Percentiles rank a stretch among this genome's conserved stretches.
Evolutionary conservation across 2,113 vertebrate species (phyloP).

Genomic region (Dipodomys spectabilis): DNA sequence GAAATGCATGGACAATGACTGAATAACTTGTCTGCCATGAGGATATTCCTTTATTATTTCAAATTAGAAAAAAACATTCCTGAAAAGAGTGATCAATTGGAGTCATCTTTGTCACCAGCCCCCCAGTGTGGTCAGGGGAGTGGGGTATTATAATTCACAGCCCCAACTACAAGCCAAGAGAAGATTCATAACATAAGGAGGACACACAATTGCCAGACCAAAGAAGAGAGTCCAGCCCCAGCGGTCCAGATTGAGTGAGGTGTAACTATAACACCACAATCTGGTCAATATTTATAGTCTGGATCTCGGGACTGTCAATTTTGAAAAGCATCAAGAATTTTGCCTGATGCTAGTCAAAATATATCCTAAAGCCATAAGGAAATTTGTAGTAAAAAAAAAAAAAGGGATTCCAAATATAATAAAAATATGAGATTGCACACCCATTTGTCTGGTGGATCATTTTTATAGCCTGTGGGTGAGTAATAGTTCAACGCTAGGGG

Average conservation of each 20-base stretch:
- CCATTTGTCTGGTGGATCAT: slow-evolving; percentile 60
- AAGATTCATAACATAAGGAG: not conserved
- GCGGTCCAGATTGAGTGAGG: not conserved
- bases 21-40: not conserved
- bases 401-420: slow-evolving; percentile 5
- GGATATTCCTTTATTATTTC: not conserved
- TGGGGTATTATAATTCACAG: not conserved
- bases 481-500: slow-evolving; percentile 4
- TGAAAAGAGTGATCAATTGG: not conserved
- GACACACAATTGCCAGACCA: not conserved
- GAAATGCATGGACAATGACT: not conserved
- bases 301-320: not conserved
- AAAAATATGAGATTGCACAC: not conserved
- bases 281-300: not conserved
- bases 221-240: not conserved
- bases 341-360: not conserved
- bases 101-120: not conserved
- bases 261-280: not conserved
- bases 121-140: not conserved
- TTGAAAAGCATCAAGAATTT: slow-evolving; percentile 51
- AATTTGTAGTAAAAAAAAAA: not conserved
- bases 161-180: not conserved
- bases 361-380: slow-evolving; percentile 10
- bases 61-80: not conserved
- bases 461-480: slow-evolving; percentile 76